Evolutionary conservation across 2,797 vertebrate genomes (phyloP).

Genomic region (Gymnothorax reevesii): DNA sequence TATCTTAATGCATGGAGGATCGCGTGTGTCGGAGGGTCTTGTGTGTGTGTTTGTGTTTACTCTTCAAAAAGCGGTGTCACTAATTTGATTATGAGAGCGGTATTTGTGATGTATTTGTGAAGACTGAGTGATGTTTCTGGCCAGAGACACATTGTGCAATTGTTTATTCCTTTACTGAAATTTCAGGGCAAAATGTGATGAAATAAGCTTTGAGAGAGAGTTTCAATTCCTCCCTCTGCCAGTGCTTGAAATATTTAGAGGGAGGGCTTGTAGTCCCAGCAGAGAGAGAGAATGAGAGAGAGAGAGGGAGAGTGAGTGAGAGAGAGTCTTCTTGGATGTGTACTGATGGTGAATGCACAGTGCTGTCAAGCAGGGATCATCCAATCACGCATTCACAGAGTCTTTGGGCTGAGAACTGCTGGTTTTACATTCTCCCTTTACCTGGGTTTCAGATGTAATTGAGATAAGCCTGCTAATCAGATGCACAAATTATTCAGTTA

Average conservation of each 20-base stretch:
- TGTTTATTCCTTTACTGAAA: not conserved
- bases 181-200: not conserved
- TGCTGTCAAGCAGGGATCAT: no score
- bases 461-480: no score
- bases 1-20: not conserved
- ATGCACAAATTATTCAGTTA: no score
- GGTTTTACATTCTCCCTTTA: no score
- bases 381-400: no score
- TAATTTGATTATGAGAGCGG: not conserved
- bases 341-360: not conserved
- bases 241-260: slow-evolving; percentile 4
- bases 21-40: slow-evolving; percentile 2
- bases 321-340: not conserved
- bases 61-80: not conserved
- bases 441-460: no score
- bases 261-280: not conserved
- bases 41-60: not conserved
- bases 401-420: no score
- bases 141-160: not conserved
- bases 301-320: not conserved
- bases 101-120: no score
- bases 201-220: not conserved
- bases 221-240: not conserved
- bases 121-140: not conserved
- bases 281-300: not conserved